A percentile compares a stretch with the other conserved stretches of the same genome.
These are phyloP conservation scores for Cydia pomonella DNA, from an alignment of 1,140 invertebrate genomes.

Conservation along the genomic window DNA sequence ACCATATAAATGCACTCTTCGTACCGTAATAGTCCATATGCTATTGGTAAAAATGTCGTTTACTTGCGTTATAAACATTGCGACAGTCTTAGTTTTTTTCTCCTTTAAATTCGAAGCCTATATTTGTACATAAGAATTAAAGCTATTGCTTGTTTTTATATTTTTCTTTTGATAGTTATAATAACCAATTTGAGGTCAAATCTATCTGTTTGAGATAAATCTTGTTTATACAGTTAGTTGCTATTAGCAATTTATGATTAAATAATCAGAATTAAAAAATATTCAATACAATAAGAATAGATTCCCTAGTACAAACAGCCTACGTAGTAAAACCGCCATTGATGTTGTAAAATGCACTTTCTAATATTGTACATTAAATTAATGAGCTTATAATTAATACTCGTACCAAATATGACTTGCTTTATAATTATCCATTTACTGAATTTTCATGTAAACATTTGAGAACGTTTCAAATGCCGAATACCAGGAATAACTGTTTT, in stretches of 20 bases:
- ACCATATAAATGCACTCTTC: too few species aligned
- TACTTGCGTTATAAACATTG: too few species aligned
- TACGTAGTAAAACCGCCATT: background rate
- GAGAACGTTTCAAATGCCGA: too few species aligned
- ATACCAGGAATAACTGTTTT: too few species aligned
- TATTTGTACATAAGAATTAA: too few species aligned
- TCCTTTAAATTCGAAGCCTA: too few species aligned
- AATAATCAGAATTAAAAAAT: background rate
- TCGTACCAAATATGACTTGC: background rate
- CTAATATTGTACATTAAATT: background rate
- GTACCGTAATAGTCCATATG: too few species aligned
- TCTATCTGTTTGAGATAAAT: background rate
- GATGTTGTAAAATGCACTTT: background rate
- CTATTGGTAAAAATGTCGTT: too few species aligned
- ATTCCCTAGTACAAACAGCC: background rate
- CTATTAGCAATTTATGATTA: background rate
- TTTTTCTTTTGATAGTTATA: too few species aligned
- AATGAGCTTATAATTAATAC: conserved; percentile 3
- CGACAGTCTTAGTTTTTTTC: too few species aligned
- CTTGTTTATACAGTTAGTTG: background rate
- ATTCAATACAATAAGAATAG: background rate
- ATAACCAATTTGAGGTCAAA: too few species aligned
- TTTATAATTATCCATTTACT: background rate
- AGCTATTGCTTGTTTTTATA: too few species aligned
- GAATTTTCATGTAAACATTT: background rate